These are phyloP conservation scores for Phataginus tricuspis DNA, from an alignment of 2,797 vertebrate species.

Conservation along the genomic window DNA sequence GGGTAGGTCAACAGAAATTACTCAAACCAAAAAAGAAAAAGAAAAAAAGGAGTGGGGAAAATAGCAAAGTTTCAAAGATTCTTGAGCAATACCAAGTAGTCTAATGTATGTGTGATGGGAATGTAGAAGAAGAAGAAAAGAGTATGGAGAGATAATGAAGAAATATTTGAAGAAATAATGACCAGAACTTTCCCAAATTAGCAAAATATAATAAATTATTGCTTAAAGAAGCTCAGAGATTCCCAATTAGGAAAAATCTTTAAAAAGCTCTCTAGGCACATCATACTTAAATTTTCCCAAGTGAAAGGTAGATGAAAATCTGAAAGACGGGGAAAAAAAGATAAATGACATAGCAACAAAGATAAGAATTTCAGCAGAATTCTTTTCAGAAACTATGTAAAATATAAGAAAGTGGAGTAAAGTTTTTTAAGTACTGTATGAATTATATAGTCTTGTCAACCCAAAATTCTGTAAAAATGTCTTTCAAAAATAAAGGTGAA, in stretches of 20 bases:
- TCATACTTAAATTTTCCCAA: background rate
- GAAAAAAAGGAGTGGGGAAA: background rate
- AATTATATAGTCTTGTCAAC: background rate
- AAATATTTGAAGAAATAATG: background rate
- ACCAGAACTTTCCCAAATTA: background rate
- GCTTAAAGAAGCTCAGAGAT: background rate
- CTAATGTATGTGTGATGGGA: background rate
- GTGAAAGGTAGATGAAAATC: background rate
- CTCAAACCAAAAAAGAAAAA: background rate
- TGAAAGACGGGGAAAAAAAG: background rate
- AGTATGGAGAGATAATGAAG: background rate
- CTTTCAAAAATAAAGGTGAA: background rate
- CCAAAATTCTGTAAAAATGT: background rate
- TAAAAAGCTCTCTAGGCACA: background rate
- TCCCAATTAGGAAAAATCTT: background rate
- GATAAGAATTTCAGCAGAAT: background rate
- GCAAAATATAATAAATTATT: background rate
- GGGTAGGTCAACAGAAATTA: background rate
- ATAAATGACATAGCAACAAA: background rate
- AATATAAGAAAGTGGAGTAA: background rate
- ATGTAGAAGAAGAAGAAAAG: background rate
- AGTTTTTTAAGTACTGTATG: background rate
- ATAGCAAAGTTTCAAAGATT: background rate
- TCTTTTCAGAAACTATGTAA: background rate
- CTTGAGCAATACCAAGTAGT: background rate